Conservation (phyloP, 2,113 vertebrate genomes). For the Lophochroa leadbeateri region DNA sequence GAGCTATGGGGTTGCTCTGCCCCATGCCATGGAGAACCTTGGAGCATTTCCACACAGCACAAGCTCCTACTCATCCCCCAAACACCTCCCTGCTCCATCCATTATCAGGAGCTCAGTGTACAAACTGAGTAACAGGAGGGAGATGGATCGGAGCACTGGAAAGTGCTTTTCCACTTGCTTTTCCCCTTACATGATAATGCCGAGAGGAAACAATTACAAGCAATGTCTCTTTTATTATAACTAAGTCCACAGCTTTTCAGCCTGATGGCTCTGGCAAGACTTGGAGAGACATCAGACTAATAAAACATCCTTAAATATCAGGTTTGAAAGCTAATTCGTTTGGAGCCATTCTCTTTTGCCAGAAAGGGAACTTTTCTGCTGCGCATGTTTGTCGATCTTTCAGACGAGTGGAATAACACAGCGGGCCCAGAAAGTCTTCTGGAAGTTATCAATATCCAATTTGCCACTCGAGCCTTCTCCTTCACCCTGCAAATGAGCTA, state of each 20-base stretch:
- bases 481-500: slow-evolving; percentile 27
- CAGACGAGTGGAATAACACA: not conserved
- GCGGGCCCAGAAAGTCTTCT: slow-evolving; percentile 2
- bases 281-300: slow-evolving; percentile 48
- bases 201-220: slow-evolving; percentile 48
- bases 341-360: slow-evolving; percentile 7
- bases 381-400: not conserved
- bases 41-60: not conserved
- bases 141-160: not conserved
- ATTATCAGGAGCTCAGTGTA: not conserved
- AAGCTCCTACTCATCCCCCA: not conserved
- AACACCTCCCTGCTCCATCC: not conserved
- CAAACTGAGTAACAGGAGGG: not conserved
- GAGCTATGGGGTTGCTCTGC: not conserved
- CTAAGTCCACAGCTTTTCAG: not conserved
- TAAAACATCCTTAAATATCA: slow-evolving; percentile 48
- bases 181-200: not conserved
- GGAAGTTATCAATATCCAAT: slow-evolving; percentile 48
- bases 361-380: not conserved
- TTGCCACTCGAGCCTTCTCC: slow-evolving; percentile 10
- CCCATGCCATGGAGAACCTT: not conserved
- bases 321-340: slow-evolving; percentile 55
- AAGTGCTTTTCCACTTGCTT: not conserved
- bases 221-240: slow-evolving; percentile 20
- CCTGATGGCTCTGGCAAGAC: slow-evolving; percentile 32